Base-by-base conservation (phyloP, 2,113 vertebrate genomes). In the Chrysemys picta region DNA sequence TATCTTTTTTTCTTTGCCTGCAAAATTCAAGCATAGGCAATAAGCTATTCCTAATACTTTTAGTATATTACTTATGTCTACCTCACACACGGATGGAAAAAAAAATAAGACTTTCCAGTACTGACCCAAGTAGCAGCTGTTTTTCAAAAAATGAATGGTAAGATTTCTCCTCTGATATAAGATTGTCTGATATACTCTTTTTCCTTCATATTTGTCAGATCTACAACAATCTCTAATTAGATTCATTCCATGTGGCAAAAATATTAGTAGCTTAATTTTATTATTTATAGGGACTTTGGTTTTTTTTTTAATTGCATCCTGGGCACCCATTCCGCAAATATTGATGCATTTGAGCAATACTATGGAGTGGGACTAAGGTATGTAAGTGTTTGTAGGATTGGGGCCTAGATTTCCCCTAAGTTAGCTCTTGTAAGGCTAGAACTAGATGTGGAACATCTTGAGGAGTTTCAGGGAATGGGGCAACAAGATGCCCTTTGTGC, bases 211-310 rank as follows among this genome's bases (percentile, higher is more conserved):
- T 82, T 75, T 82, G 79, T 27, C 89, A 91, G 14, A 69, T 21
- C 79, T 47, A 80, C 57, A 89, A 31, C 5, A 24, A 84, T 42
- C 85, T 57, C 76, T 7, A 81, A 84, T 93, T 86, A 94, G 85
- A 86, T 89, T 87, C 88, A 42, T 89, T 91, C 80, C 86, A 50
- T 69, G 57, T 42, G 75, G 83, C 47, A 94, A 96, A 95, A 95
- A 91, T 11, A 10, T 65, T 94, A 88, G 31, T 53, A 50, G 75
- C 72, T 35, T 91, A 52, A 80, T 89, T 91, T 91, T 54, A 89
- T 87, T 84, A 86, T 93, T 88, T 96, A 86, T 59, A 93, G 91
- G 42, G 8, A 10, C 4, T n/a, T 45, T 92, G 89, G 10, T 85
- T 69, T 69, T 10, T 69, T 69, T 93, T 91, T 82, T 5, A 84